phyloP scores from a whole-genome alignment of 1,140 invertebrate genomes.

The Hylyphantes graminicola region DNA sequence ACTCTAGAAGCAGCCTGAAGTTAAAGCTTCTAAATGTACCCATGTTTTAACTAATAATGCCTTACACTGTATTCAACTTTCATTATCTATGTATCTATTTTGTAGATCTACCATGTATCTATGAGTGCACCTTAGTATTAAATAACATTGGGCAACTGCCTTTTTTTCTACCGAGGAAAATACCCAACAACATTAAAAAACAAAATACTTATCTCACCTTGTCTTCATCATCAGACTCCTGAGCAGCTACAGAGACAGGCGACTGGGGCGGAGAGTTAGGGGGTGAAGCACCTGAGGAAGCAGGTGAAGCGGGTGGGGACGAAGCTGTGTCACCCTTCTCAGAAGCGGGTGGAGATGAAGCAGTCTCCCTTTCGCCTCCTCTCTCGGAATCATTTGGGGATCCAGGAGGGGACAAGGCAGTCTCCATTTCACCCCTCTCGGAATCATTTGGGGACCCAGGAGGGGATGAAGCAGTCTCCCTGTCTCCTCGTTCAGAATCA shows the following conservation, averaged over 20 bases:
- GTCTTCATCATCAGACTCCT: slow-evolving; percentile 46
- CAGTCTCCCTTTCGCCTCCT: too few relatives aligned
- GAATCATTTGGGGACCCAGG: slow-evolving; percentile 3
- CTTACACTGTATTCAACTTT: too few relatives aligned
- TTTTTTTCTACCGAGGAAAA: too few relatives aligned
- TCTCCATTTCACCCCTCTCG: not conserved
- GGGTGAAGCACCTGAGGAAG: not conserved
- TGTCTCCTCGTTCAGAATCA: not conserved
- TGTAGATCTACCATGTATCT: too few relatives aligned
- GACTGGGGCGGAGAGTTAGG: slow-evolving; percentile 4
- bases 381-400: not conserved
- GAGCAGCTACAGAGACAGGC: not conserved
- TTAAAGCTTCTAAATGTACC: too few relatives aligned
- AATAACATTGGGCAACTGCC: too few relatives aligned
- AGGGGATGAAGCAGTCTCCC: not conserved
- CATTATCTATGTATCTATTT: too few relatives aligned
- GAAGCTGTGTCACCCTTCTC: not conserved
- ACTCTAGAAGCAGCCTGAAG: too few relatives aligned
- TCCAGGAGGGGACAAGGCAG: not conserved
- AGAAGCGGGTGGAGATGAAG: slow-evolving; percentile 1
- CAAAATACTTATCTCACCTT: not conserved
- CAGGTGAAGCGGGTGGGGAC: slow-evolving; percentile 21
- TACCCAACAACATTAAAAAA: not conserved
- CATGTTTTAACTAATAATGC: too few relatives aligned
- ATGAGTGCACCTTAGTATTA: too few relatives aligned